Percentiles rank a stretch among this genome's conserved stretches.
These are phyloP conservation scores for Drosophila helvetica DNA, from an alignment of 2,888 invertebrate genomes.

Conservation along the genomic window DNA sequence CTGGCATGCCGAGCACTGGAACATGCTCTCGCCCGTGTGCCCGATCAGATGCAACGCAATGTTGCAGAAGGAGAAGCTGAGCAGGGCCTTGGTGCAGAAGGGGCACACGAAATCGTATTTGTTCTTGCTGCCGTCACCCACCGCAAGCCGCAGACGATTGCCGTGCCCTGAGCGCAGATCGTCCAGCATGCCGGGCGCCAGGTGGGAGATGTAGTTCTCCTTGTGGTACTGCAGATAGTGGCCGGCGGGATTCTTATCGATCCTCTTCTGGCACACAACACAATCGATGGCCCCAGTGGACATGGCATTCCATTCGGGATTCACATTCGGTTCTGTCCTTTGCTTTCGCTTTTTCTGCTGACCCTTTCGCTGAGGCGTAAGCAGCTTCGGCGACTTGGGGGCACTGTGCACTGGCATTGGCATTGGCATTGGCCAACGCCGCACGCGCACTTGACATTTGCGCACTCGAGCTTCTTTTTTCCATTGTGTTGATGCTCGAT, in stretches of 20 bases:
- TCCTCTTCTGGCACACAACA: conserved; percentile 63
- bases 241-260: conserved; percentile 8
- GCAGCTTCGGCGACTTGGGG: no score
- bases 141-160: conserved; percentile 25
- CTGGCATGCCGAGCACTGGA: conserved; percentile 87
- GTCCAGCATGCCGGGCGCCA: conserved; percentile 68
- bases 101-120: conserved; percentile 69
- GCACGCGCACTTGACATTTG: neutral
- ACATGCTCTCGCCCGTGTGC: conserved; percentile 92
- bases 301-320: conserved; percentile 77
- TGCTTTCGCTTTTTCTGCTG: neutral
- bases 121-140: neutral
- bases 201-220: conserved; percentile 76
- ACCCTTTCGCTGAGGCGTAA: neutral
- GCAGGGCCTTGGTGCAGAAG: conserved; percentile 73
- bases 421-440: neutral
- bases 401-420: no score
- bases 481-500: conserved; percentile 14
- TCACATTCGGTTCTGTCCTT: conserved; percentile 48
- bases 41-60: conserved; percentile 88
- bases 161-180: conserved; percentile 54
- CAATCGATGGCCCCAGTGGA: conserved; percentile 68
- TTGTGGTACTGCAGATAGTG: conserved; percentile 77
- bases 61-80: conserved; percentile 31
- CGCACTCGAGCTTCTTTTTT: neutral